Percentiles rank a stretch among this genome's conserved stretches.
Evolutionary conservation across 1,140 invertebrate species (phyloP).

Genomic region (Varroa destructor): DNA sequence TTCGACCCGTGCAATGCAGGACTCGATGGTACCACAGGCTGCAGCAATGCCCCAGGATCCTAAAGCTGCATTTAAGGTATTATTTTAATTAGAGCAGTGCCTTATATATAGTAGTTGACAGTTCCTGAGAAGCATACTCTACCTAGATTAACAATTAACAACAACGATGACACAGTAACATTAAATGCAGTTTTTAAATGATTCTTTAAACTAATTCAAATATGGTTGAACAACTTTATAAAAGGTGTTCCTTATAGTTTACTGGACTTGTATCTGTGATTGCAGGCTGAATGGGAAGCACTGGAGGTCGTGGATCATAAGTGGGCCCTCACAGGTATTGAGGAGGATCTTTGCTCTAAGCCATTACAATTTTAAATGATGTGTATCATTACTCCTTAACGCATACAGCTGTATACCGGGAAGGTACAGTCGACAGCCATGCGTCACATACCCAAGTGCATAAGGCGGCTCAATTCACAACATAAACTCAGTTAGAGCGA

Average conservation of each 20-base stretch:
- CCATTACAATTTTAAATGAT: background rate
- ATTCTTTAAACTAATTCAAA: background rate
- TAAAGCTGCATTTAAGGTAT: constrained; percentile 83
- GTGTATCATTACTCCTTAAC: too few species aligned
- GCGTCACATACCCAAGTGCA: too few species aligned
- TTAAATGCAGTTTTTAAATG: background rate
- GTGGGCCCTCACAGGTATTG: constrained; percentile 68
- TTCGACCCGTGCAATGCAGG: constrained; percentile 88
- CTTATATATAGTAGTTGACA: background rate
- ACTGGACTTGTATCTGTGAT: constrained; percentile 19
- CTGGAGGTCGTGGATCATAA: constrained; percentile 87
- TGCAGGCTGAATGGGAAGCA: constrained; percentile 89
- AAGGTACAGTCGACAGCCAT: too few species aligned
- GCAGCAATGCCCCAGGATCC: constrained; percentile 94
- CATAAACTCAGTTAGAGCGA: too few species aligned
- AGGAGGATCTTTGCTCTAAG: constrained; percentile 46
- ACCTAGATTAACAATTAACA: background rate
- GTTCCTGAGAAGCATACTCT: background rate
- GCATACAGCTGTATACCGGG: too few species aligned
- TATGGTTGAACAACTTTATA: background rate
- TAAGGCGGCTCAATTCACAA: too few species aligned
- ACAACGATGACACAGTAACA: too few species aligned
- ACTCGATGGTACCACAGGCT: constrained; percentile 92
- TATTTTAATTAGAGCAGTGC: background rate
- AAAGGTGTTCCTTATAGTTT: background rate